Conservation (phyloP, 2,888 invertebrate genomes). For the Miltochrista miniata region DNA sequence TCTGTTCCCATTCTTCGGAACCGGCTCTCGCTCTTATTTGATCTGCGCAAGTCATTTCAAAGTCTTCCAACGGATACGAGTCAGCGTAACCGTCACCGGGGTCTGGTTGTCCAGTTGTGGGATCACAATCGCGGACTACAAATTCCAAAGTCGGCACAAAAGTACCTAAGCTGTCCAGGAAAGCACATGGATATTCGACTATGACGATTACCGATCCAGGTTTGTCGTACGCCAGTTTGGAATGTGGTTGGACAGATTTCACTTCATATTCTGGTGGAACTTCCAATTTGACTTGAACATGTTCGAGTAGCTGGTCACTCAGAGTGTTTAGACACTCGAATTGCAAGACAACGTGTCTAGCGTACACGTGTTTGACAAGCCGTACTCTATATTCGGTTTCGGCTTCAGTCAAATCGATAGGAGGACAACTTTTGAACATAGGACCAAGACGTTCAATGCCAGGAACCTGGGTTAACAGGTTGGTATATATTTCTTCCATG, state of each 20-base stretch:
- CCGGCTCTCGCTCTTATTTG: constrained; percentile 64
- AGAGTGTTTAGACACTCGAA: constrained; percentile 99
- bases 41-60: constrained; percentile 69
- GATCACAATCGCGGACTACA: constrained; percentile 98
- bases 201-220: constrained; percentile 93
- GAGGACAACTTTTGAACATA: constrained; percentile 93
- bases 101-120: constrained; percentile 95
- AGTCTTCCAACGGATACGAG: constrained; percentile 97
- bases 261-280: constrained; percentile 91
- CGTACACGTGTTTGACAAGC: constrained; percentile 96
- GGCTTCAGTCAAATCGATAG: constrained; percentile 96
- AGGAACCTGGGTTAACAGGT: constrained; percentile 91
- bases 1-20: constrained; percentile 80
- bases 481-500: constrained; percentile 93
- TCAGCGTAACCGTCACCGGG: constrained; percentile 98
- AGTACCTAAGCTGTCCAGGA: constrained; percentile 88
- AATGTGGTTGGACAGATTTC: constrained; percentile 88
- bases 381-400: constrained; percentile 98
- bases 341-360: constrained; percentile 94
- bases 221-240: constrained; percentile 92
- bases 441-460: constrained; percentile 93
- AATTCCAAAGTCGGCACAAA: constrained; percentile 97
- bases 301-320: constrained; percentile 96
- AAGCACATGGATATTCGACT: constrained; percentile 83
- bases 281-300: constrained; percentile 95